A percentile compares a stretch with the other conserved stretches of the same genome.
Evolutionary conservation across 1,140 invertebrate species (phyloP).

Genomic region (Pissodes strobi): DNA sequence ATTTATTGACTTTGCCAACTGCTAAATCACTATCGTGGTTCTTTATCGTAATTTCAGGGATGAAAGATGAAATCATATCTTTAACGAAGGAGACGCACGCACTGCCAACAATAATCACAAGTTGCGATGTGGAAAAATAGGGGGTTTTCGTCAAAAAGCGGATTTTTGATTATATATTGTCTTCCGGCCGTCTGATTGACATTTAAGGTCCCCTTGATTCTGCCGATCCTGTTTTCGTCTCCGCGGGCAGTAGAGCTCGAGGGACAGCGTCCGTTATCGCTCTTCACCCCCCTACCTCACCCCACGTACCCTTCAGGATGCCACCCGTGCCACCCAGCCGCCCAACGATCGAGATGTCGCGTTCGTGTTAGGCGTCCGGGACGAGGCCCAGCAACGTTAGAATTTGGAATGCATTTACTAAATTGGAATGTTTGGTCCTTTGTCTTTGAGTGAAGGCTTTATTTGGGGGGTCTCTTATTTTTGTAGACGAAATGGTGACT

Average conservation of each 20-base stretch:
- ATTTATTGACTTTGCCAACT: no score
- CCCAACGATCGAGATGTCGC: slow-evolving; percentile 37
- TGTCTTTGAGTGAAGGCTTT: slow-evolving; percentile 11
- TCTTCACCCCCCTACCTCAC: slow-evolving; percentile 6
- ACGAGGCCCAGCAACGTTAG: slow-evolving; percentile 11
- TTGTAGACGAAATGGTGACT: no score
- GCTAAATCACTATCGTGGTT: no score
- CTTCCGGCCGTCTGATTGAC: slow-evolving; percentile 1
- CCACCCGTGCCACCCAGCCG: no score
- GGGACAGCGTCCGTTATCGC: slow-evolving; percentile 26
- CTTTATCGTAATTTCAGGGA: no score
- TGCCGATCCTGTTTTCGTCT: slow-evolving; percentile 29
- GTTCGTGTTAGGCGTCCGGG: slow-evolving; percentile 17
- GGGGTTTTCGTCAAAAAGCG: no score
- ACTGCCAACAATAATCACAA: no score
- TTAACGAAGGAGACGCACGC: no score
- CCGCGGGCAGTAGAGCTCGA: slow-evolving; percentile 28
- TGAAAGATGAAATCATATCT: no score
- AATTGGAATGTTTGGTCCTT: slow-evolving; percentile 32
- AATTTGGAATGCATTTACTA: slow-evolving; percentile 32
- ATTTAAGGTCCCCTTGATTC: slow-evolving; percentile 9
- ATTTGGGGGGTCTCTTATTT: no score
- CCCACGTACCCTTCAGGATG: slow-evolving; percentile 13
- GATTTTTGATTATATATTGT: no score
- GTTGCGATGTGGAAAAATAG: no score